Evolutionary conservation across 1,140 invertebrate species (phyloP).

Genomic region (Leptinotarsa defecta): DNA sequence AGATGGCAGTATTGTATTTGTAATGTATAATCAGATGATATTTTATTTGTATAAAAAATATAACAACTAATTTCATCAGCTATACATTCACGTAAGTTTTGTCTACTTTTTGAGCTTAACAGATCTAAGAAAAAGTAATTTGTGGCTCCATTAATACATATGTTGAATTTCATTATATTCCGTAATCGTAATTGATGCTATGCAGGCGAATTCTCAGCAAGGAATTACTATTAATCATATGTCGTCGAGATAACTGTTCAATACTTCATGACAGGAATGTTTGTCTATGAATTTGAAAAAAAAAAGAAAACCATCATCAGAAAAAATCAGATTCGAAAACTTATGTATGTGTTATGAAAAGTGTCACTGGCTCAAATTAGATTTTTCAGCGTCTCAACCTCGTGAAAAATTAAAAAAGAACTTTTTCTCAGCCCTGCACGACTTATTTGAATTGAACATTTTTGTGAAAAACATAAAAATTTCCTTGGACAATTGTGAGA

Average conservation of each 20-base stretch:
- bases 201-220: constrained; percentile 17
- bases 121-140: not conserved
- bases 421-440: too few relatives aligned
- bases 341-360: too few relatives aligned
- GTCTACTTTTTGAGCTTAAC: constrained; percentile 18
- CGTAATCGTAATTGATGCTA: constrained; percentile 1
- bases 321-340: too few relatives aligned
- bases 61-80: constrained; percentile 28
- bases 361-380: too few relatives aligned
- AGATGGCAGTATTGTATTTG: constrained; percentile 16
- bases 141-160: constrained; percentile 1
- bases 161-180: constrained; percentile 7
- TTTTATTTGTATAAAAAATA: constrained; percentile 26
- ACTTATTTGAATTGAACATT: too few relatives aligned
- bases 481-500: too few relatives aligned
- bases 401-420: too few relatives aligned
- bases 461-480: too few relatives aligned
- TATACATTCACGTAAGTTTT: constrained; percentile 15
- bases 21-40: constrained; percentile 21
- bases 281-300: too few relatives aligned
- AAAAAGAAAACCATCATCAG: too few relatives aligned
- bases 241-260: constrained; percentile 12
- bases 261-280: not conserved
- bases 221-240: constrained; percentile 10
- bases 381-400: too few relatives aligned